Percentiles rank a stretch among this genome's conserved stretches.
phyloP scores from a whole-genome alignment of 2,888 invertebrate genomes.

The Aplocera efformata region DNA sequence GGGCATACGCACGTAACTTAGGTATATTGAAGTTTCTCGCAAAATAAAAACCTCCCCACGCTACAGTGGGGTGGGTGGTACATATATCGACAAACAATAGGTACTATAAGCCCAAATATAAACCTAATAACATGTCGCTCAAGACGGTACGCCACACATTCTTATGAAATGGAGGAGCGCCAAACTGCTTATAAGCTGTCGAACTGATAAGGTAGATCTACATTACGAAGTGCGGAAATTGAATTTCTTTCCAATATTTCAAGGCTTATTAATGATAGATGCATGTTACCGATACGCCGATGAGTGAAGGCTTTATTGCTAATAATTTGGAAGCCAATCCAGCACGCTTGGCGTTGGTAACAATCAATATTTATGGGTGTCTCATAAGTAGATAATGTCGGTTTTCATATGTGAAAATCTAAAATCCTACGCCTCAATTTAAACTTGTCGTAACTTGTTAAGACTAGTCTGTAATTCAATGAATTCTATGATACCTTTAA shows the following conservation, averaged over 20 bases:
- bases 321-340: neutral
- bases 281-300: constrained; percentile 3
- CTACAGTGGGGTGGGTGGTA: neutral
- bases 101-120: constrained; percentile 30
- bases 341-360: too few relatives aligned
- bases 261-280: constrained; percentile 19
- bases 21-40: too few relatives aligned
- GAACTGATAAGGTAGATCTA: constrained; percentile 44
- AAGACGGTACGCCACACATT: constrained; percentile 21
- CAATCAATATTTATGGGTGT: too few relatives aligned
- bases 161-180: constrained; percentile 34
- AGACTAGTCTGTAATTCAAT: too few relatives aligned
- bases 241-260: constrained; percentile 42
- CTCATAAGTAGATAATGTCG: too few relatives aligned
- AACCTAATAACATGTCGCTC: constrained; percentile 34
- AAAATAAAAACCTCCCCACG: neutral
- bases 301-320: constrained; percentile 15
- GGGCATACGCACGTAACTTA: too few relatives aligned
- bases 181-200: constrained; percentile 49
- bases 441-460: too few relatives aligned
- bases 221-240: constrained; percentile 48
- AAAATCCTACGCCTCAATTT: too few relatives aligned
- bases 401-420: too few relatives aligned
- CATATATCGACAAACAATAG: constrained; percentile 29
- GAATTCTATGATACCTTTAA: too few relatives aligned